phyloP scores from a whole-genome alignment of 2,113 vertebrate species.

The Tauraco erythrolophus region DNA sequence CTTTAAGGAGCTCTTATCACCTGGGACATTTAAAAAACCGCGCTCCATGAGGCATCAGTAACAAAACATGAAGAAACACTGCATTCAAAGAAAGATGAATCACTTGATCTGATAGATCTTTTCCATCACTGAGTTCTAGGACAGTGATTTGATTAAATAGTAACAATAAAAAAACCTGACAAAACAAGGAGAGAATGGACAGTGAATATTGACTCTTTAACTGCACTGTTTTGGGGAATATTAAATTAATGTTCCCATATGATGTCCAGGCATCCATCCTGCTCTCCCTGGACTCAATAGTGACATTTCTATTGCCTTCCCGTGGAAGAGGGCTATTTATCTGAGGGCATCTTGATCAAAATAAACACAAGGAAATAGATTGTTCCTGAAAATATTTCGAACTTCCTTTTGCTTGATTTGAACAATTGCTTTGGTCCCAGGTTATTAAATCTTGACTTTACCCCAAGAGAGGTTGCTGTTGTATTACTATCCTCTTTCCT shows the following conservation, averaged over 20 bases:
- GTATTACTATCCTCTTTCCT: slow-evolving; percentile 41
- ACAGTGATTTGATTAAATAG: neutral
- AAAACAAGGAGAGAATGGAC: neutral
- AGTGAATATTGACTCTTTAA: slow-evolving; percentile 15
- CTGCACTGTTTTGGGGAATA: neutral
- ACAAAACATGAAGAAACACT: neutral
- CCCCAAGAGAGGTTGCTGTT: slow-evolving; percentile 52
- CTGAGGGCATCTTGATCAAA: slow-evolving; percentile 38
- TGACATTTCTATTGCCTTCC: slow-evolving; percentile 53
- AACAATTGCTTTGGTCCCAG: slow-evolving; percentile 43
- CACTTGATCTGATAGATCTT: neutral
- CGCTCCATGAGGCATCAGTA: neutral
- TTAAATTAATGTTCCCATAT: slow-evolving; percentile 19
- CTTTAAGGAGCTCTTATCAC: slow-evolving; percentile 41
- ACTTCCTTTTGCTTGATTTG: slow-evolving; percentile 54
- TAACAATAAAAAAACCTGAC: neutral
- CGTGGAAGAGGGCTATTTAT: neutral
- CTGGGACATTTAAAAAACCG: slow-evolving; percentile 23
- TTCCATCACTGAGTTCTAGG: neutral
- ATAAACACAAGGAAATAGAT: slow-evolving; percentile 52
- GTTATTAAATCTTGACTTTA: slow-evolving; percentile 61
- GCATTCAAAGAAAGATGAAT: neutral
- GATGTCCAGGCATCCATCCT: slow-evolving; percentile 20
- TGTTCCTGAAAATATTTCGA: slow-evolving; percentile 46
- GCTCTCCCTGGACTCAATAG: neutral